Percentiles rank a stretch among this genome's conserved stretches.
Conservation (phyloP, 37 sponge, comb jelly and placozoan genomes). For the Aphrocallistes beatrix region DNA sequence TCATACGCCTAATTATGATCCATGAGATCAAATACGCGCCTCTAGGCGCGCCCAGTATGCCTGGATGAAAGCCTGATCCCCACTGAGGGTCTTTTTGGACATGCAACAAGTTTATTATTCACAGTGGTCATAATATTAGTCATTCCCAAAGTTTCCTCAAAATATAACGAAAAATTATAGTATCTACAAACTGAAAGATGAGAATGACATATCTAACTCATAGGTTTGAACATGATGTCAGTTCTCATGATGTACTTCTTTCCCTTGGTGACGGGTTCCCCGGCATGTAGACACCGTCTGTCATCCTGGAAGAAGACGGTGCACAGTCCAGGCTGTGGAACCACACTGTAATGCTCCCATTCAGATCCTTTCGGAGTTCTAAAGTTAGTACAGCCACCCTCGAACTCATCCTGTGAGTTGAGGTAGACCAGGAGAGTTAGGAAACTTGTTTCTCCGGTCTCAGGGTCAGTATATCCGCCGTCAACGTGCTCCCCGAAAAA, state of each 20-base stretch:
- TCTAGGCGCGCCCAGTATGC: no score
- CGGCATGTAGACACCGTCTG: constrained; percentile 39
- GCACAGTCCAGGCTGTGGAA: constrained; percentile 61
- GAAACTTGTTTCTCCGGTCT: constrained; percentile 24
- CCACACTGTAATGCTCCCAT: constrained; percentile 20
- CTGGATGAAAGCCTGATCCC: no score
- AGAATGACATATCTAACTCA: no score
- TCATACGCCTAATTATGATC: no score
- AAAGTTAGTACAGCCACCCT: constrained; percentile 61
- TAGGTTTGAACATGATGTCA: constrained; percentile 61
- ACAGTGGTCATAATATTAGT: no score
- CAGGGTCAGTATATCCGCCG: constrained; percentile 31
- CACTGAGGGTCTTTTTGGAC: no score
- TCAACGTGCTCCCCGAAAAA: constrained; percentile 62
- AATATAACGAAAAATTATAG: no score
- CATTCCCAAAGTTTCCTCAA: no score
- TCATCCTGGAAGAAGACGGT: constrained; percentile 49
- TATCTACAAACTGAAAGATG: no score
- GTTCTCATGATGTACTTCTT: constrained; percentile 74
- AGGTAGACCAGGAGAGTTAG: constrained; percentile 70
- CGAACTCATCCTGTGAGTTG: constrained; percentile 52
- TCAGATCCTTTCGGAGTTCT: neutral
- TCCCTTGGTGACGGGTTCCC: constrained; percentile 46
- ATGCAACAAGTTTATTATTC: no score
- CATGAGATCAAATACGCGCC: no score